Evolutionary conservation across 2,113 vertebrate genomes (phyloP).

Genomic region (Vireo altiloquus): DNA sequence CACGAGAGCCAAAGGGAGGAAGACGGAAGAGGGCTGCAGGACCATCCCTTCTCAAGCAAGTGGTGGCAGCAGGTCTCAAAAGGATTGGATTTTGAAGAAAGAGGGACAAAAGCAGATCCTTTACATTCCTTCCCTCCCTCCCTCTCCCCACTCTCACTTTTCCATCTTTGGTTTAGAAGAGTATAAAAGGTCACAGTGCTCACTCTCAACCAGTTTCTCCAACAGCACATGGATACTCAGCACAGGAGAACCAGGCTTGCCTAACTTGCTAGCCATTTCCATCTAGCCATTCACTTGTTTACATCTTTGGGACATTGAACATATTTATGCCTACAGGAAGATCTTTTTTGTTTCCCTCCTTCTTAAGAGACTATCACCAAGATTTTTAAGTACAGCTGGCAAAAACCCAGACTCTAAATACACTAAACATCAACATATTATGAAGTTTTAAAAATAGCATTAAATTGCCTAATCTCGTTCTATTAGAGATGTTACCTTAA

Average conservation of each 20-base stretch:
- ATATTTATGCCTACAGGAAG: neutral
- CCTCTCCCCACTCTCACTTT: neutral
- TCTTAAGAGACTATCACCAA: neutral
- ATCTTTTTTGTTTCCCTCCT: neutral
- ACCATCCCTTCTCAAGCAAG: neutral
- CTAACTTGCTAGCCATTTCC: neutral
- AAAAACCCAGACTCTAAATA: neutral
- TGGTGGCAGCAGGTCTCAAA: neutral
- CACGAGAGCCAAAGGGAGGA: neutral
- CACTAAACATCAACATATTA: neutral
- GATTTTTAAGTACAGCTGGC: neutral
- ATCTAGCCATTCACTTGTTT: neutral
- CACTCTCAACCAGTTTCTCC: neutral
- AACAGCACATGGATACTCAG: accelerated
- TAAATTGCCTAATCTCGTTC: neutral
- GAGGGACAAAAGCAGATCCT: neutral
- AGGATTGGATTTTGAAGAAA: neutral
- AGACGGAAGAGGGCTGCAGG: neutral
- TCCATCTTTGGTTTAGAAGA: neutral
- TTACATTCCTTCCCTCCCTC: neutral
- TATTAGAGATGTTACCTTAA: neutral
- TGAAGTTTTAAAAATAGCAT: neutral
- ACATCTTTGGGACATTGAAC: neutral
- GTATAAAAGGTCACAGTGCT: neutral
- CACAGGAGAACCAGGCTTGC: neutral